Conservation (phyloP, 2,888 invertebrate genomes). For the Adineta ricciae region DNA sequence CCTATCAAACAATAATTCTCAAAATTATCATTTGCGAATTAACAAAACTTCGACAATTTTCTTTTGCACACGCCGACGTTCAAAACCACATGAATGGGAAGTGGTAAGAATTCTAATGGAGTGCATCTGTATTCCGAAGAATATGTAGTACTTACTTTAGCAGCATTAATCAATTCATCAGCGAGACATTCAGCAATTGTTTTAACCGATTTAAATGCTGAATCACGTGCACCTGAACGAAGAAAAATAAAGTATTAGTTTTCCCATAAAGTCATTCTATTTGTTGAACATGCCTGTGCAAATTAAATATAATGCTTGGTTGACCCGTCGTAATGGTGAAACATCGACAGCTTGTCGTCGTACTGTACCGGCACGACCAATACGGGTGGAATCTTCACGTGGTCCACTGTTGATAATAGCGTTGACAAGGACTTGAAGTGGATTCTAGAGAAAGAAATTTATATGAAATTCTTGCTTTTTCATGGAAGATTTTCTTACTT, state of each 20-base stretch:
- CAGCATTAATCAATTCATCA: conserved; percentile 98
- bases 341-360: conserved; percentile 98
- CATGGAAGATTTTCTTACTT: conserved; percentile 40
- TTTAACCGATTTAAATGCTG: conserved; percentile 98
- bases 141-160: conserved; percentile 67
- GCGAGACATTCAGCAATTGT: conserved; percentile 98
- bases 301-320: conserved; percentile 96
- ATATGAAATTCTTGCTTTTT: neutral
- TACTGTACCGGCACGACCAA: conserved; percentile 99
- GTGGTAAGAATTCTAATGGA: no score
- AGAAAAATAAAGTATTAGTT: neutral
- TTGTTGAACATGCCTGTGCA: conserved; percentile 69
- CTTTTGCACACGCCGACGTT: conserved; percentile 17
- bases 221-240: conserved; percentile 67
- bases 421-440: conserved; percentile 72
- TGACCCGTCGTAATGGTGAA: conserved; percentile 90
- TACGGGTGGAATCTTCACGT: conserved; percentile 97
- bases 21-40: neutral
- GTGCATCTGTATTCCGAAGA: no score
- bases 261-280: no score
- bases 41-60: neutral
- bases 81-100: conserved; percentile 20
- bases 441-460: conserved; percentile 51
- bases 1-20: neutral
- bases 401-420: conserved; percentile 98